Conservation (phyloP, 2,797 vertebrate genomes). For the Moxostoma hubbsi region DNA sequence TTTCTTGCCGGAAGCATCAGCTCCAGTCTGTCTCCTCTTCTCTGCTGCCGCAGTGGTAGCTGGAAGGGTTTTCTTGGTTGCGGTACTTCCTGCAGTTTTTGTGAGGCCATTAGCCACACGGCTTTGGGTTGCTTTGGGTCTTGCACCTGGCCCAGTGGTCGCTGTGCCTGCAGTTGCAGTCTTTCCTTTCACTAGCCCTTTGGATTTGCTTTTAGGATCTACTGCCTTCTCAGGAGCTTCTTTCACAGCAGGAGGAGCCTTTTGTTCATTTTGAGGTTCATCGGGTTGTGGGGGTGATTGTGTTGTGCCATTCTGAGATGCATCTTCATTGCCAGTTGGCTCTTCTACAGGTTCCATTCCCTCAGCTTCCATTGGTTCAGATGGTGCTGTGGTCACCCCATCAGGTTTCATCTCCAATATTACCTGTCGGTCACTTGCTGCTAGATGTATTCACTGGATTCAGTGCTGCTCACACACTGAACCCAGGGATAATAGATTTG, state of each 20-base stretch:
- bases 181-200: conserved; percentile 53
- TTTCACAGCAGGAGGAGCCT: conserved; percentile 32
- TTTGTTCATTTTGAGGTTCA: conserved; percentile 49
- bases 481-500: conserved; percentile 31
- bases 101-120: conserved; percentile 60
- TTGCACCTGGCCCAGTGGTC: conserved; percentile 49
- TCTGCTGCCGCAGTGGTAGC: conserved; percentile 32
- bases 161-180: conserved; percentile 32
- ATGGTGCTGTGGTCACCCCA: conserved; percentile 75
- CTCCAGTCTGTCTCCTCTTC: conserved; percentile 49
- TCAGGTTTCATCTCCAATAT: conserved; percentile 79
- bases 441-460: conserved; percentile 35
- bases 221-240: conserved; percentile 61
- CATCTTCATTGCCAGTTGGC: conserved; percentile 44
- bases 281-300: conserved; percentile 47
- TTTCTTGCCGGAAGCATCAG: conserved; percentile 61
- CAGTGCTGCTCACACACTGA: conserved; percentile 38
- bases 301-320: conserved; percentile 36
- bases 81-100: conserved; percentile 54
- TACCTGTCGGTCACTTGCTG: conserved; percentile 35
- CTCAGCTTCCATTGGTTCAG: conserved; percentile 70
- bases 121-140: conserved; percentile 56
- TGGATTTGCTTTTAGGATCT: conserved; percentile 67
- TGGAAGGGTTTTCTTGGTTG: conserved; percentile 60
- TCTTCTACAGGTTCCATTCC: conserved; percentile 61